Evolutionary conservation across 2,888 invertebrate genomes (phyloP).

Genomic region (Nomada ruficornis): DNA sequence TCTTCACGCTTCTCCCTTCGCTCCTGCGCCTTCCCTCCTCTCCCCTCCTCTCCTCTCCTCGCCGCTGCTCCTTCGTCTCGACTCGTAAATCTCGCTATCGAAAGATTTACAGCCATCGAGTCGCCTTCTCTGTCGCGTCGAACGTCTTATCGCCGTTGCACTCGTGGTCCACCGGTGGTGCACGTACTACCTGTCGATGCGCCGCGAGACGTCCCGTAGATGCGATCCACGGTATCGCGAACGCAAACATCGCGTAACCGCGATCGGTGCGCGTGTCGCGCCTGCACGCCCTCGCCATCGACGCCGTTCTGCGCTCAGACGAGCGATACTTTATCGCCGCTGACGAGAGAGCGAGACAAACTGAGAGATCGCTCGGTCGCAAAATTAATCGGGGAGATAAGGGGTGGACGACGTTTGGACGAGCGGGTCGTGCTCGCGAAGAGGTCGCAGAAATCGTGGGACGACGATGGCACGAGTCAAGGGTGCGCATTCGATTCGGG

Average conservation of each 20-base stretch:
- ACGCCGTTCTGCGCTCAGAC: background rate
- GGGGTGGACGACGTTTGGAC: constrained; percentile 31
- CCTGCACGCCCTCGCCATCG: background rate
- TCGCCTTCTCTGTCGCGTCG: constrained; percentile 72
- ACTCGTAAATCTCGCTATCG: constrained; percentile 77
- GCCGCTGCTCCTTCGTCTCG: constrained; percentile 36
- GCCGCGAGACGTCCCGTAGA: constrained; percentile 47
- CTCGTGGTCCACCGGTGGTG: constrained; percentile 23
- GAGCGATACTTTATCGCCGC: background rate
- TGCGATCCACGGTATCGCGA: background rate
- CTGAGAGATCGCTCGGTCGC: background rate
- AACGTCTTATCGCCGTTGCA: constrained; percentile 65
- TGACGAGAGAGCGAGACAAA: background rate
- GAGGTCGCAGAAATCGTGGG: constrained; percentile 40
- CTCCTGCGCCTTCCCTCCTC: constrained; percentile 14
- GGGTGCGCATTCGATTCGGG: constrained; percentile 68
- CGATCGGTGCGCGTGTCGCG: background rate
- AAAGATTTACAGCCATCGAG: constrained; percentile 75
- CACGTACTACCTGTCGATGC: constrained; percentile 42
- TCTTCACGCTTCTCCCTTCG: constrained; percentile 64
- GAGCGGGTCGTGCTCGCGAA: constrained; percentile 10
- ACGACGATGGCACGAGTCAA: constrained; percentile 70
- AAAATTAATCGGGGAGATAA: constrained; percentile 32
- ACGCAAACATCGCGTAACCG: background rate
- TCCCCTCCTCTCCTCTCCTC: constrained; percentile 11